These are phyloP conservation scores for Octodon degus DNA, from an alignment of 2,113 vertebrate species.

Conservation along the genomic window DNA sequence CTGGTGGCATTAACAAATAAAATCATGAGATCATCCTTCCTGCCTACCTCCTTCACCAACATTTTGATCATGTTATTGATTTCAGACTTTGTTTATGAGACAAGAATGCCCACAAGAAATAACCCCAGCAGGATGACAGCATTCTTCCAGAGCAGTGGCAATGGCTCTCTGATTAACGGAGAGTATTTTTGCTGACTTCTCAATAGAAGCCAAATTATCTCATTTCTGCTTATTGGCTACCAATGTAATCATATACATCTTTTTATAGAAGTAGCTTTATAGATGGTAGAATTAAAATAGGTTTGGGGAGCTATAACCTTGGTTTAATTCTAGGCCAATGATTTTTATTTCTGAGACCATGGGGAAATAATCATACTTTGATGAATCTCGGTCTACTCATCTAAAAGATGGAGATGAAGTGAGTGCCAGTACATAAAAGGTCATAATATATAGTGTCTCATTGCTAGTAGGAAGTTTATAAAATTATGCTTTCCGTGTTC, in stretches of 20 bases:
- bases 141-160: background rate
- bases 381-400: background rate
- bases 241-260: background rate
- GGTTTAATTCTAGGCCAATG: background rate
- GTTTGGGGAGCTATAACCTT: background rate
- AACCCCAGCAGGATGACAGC: background rate
- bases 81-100: slow-evolving; percentile 20
- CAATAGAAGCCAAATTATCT: background rate
- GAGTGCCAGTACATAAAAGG: background rate
- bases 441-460: background rate
- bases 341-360: background rate
- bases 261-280: slow-evolving; percentile 1
- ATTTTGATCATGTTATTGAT: background rate
- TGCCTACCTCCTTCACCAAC: background rate
- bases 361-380: background rate
- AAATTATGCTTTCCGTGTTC: background rate
- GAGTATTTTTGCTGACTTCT: background rate
- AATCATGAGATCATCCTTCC: background rate
- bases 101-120: background rate
- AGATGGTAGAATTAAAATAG: background rate
- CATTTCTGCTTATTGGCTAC: background rate
- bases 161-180: background rate
- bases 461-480: background rate
- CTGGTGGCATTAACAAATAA: background rate
- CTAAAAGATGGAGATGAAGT: background rate